Evolutionary conservation across 2,113 vertebrate genomes (phyloP).

Genomic region (Oryzias woworae): DNA sequence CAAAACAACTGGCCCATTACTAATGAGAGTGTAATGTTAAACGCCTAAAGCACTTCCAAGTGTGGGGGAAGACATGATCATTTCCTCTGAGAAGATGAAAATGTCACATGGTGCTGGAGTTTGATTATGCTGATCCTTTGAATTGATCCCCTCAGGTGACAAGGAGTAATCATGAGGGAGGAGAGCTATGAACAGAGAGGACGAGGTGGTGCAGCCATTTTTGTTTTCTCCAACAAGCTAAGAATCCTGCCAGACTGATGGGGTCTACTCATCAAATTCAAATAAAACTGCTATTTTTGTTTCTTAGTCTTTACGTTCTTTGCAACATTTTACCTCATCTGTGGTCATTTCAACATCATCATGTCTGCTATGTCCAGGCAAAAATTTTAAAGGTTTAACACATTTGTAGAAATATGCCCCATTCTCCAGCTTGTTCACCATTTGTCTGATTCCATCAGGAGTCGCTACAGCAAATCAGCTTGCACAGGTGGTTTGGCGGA

Average conservation of each 20-base stretch:
- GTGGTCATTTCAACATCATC: too few relatives aligned
- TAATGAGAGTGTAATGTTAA: slow-evolving; percentile 15
- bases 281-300: background rate
- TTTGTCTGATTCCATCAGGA: too few relatives aligned
- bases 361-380: too few relatives aligned
- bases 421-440: too few relatives aligned
- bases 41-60: slow-evolving; percentile 2
- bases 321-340: too few relatives aligned
- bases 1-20: slow-evolving; percentile 2
- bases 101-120: slow-evolving; percentile 14
- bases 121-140: slow-evolving; percentile 32
- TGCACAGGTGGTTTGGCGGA: too few relatives aligned
- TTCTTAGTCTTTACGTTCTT: too few relatives aligned
- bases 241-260: background rate
- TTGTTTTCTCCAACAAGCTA: background rate
- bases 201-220: background rate
- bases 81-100: slow-evolving; percentile 15
- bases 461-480: too few relatives aligned
- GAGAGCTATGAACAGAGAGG: background rate
- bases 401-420: too few relatives aligned
- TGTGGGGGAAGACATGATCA: slow-evolving; percentile 15
- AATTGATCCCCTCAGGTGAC: slow-evolving; percentile 22
- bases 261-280: background rate
- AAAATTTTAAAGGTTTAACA: too few relatives aligned
- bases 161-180: slow-evolving; percentile 11